Evolutionary conservation across 2,797 vertebrate genomes (phyloP), one percentile per base, ranked within the genome.

Genomic region (Clarias laeviceps): DNA sequence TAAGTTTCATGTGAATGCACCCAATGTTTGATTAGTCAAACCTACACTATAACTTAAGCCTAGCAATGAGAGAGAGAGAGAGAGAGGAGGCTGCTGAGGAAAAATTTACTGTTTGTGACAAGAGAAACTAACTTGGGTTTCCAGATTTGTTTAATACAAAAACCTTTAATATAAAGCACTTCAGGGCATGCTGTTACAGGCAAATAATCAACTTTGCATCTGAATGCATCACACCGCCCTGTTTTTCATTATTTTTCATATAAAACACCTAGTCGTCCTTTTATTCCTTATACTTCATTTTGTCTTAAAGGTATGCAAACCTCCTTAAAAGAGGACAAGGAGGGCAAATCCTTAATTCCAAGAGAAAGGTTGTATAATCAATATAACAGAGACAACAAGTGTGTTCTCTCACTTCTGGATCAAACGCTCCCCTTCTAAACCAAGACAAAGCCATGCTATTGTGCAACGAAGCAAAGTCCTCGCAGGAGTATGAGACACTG

Each of bases 391-490:
- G 32, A 69, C 32, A 69, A 65, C 27, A 32, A 66, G 65, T 29
- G 17, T 18, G 8, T 9, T 5, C 37, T 69, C 20, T 8, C 68
- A 24, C 9, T 22, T 20, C 34, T 70, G 4, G 34, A 12, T 34
- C 24, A 18, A 70, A 22, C 0, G 9, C 5, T 15, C 27, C 24
- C 70, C n/a, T 17, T 5, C 24, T 22, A 15, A 27, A 29, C 7
- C 1, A 4, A 29, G 50, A 7, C 17, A 29, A 56, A 62, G 17
- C 32, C 1, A 32, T 40, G 56, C 11, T 29, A 27, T 72, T 80
- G 83, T 27, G 37, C 66, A 80, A 85, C 17, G 12, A 32, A 70
- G 57, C 76, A 72, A 85, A 80, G 83, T 85, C 65, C 64, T 65
- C 50, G 22, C 45, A 57, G 74, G 24, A 11, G 2, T 6, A 61